phyloP scores from a whole-genome alignment of 2,797 vertebrate genomes.

The Scolopax bukidnonensis region DNA sequence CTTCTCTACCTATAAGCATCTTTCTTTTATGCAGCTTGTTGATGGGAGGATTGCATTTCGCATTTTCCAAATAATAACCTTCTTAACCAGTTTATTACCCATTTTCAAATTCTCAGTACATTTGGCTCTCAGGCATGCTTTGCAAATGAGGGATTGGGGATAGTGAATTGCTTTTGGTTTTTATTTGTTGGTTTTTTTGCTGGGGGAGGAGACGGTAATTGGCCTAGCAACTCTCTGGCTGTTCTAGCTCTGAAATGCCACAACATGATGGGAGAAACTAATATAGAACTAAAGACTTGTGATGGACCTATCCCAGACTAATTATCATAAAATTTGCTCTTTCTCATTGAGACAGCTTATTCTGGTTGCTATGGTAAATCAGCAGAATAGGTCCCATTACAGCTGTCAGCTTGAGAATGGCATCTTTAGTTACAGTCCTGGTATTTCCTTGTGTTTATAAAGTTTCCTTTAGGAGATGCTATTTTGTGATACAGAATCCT shows the following conservation, averaged over 20 bases:
- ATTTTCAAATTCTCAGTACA: neutral
- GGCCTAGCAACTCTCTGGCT: neutral
- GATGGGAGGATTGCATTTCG: neutral
- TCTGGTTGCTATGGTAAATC: neutral
- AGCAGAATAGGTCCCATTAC: neutral
- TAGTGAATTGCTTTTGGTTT: fast-evolving
- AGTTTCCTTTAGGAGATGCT: neutral
- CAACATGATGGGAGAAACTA: neutral
- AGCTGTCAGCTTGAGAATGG: neutral
- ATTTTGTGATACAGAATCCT: neutral
- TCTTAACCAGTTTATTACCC: neutral
- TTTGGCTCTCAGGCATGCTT: neutral
- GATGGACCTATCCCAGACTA: neutral
- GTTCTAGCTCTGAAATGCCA: neutral
- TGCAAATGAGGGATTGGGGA: neutral
- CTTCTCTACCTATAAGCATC: no score
- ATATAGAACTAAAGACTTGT: fast-evolving
- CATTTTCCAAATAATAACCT: neutral
- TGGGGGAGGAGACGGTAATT: neutral
- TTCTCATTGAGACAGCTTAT: neutral
- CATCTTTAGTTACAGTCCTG: neutral
- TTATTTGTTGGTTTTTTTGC: neutral
- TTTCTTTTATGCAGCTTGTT: neutral
- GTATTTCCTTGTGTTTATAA: neutral
- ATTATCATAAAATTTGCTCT: neutral